Percentiles rank a stretch among this genome's conserved stretches.
These are phyloP conservation scores for Halcyon leucocephala DNA, from an alignment of 2,797 vertebrate genomes.

Conservation along the genomic window DNA sequence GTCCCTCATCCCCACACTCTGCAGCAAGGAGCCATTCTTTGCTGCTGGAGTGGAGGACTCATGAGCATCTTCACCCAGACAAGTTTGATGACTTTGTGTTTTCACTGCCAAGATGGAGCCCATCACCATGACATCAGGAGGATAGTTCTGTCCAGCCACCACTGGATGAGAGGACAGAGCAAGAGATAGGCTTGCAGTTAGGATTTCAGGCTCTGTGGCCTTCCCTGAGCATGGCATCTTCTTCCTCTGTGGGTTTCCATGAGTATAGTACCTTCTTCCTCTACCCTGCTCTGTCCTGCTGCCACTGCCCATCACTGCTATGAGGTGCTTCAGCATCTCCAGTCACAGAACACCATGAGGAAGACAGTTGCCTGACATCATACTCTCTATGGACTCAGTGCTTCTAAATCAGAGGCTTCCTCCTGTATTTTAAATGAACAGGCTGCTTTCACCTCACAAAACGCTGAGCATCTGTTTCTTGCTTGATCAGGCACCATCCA, in stretches of 20 bases:
- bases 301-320: not conserved
- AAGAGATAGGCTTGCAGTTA: not conserved
- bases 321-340: not conserved
- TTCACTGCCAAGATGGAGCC: rapidly evolving
- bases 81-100: rapidly evolving
- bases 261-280: not conserved
- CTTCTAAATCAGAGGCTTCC: not conserved
- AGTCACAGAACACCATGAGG: rapidly evolving
- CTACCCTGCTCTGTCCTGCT: not conserved
- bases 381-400: not conserved
- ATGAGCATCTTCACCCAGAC: not conserved
- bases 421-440: too few relatives aligned
- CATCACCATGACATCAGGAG: not conserved
- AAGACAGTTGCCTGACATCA: rapidly evolving
- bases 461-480: not conserved
- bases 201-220: not conserved
- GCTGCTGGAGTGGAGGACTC: rapidly evolving
- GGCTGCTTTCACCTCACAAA: not conserved
- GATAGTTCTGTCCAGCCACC: not conserved
- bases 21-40: not conserved
- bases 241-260: not conserved
- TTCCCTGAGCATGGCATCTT: not conserved
- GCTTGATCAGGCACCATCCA: not conserved
- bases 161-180: not conserved
- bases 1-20: rapidly evolving